phyloP scores from a whole-genome alignment of 1,140 invertebrate species.

The Metaphire vulgaris region DNA sequence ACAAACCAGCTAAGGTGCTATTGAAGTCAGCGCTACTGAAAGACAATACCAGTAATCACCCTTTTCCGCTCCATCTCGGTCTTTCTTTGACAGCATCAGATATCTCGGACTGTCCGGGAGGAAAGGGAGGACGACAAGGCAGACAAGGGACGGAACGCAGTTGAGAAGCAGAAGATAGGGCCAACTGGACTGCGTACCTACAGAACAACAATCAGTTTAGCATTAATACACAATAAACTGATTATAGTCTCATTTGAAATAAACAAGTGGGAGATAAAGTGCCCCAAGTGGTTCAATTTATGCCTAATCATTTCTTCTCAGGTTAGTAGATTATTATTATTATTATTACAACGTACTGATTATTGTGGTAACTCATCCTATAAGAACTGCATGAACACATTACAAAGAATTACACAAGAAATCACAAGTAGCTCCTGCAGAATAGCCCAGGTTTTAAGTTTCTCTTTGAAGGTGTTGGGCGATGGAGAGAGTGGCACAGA shows the following conservation, averaged over 20 bases:
- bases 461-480: too few species aligned
- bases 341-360: too few species aligned
- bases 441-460: too few species aligned
- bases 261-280: background rate
- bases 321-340: too few species aligned
- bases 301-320: background rate
- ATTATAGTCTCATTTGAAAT: background rate
- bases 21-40: too few species aligned
- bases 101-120: conserved; percentile 87
- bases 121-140: conserved; percentile 67
- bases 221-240: conserved; percentile 1
- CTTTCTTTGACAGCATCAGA: conserved; percentile 65
- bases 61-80: conserved; percentile 68
- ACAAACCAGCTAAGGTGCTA: too few species aligned
- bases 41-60: conserved; percentile 50
- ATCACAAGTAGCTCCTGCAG: too few species aligned
- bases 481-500: too few species aligned
- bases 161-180: conserved; percentile 61
- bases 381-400: too few species aligned
- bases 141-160: conserved; percentile 68
- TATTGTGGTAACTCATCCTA: too few species aligned
- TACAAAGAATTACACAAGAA: too few species aligned
- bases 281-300: background rate
- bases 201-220: conserved; percentile 12
- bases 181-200: conserved; percentile 54